These are phyloP conservation scores for Tenthredo amoena DNA, from an alignment of 2,888 invertebrate species.

Conservation along the genomic window DNA sequence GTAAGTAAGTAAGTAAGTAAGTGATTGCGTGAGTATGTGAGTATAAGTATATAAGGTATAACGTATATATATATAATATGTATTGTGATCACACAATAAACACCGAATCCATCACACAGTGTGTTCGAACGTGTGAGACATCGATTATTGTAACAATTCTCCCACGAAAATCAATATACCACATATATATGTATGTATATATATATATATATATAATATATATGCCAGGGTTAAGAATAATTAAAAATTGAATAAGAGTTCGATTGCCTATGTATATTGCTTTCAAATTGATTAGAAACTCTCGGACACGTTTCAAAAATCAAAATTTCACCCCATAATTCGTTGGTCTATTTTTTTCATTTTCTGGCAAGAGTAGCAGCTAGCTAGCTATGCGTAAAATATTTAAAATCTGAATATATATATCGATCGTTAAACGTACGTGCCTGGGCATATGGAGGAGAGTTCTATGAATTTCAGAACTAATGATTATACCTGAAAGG, in stretches of 20 bases:
- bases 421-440: background rate
- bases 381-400: no score
- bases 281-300: background rate
- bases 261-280: background rate
- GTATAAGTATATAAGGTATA: background rate
- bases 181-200: background rate
- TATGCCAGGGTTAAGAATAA: slow-evolving; percentile 19
- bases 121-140: background rate
- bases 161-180: background rate
- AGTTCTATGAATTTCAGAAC: background rate
- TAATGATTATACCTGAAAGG: background rate
- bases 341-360: no score
- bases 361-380: no score
- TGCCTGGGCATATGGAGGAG: background rate
- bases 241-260: background rate
- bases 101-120: slow-evolving; percentile 43
- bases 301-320: no score
- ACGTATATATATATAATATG: background rate
- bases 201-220: background rate
- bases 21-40: background rate
- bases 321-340: no score
- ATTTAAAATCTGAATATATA: no score
- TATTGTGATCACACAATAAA: slow-evolving; percentile 12
- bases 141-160: background rate
- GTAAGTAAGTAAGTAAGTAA: slow-evolving; percentile 54